Percentiles rank a stretch among this genome's conserved stretches.
These are phyloP conservation scores for Cynopterus sphinx DNA, from an alignment of 2,797 vertebrate genomes.

Conservation along the genomic window DNA sequence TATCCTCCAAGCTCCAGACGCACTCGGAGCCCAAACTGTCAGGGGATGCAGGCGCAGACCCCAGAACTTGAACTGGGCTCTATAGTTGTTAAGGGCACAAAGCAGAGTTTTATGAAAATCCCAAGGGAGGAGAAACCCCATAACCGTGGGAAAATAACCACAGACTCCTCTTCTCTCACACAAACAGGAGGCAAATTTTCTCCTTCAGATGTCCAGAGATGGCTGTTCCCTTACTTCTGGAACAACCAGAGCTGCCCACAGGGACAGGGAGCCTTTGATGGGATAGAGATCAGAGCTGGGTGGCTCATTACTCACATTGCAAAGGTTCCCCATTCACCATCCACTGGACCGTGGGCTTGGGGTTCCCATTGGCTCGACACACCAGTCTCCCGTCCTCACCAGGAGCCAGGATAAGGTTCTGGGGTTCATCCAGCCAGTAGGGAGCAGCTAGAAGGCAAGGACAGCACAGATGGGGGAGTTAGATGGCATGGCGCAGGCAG, in stretches of 20 bases:
- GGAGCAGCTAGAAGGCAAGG: slow-evolving; percentile 91
- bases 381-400: slow-evolving; percentile 94
- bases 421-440: slow-evolving; percentile 96
- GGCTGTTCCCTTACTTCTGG: background rate
- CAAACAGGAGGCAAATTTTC: background rate
- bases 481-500: background rate
- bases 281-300: rapidly evolving
- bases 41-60: background rate
- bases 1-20: background rate
- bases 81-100: background rate
- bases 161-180: background rate
- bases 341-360: slow-evolving; percentile 96
- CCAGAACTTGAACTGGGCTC: background rate
- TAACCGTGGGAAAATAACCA: background rate
- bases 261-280: background rate
- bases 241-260: background rate
- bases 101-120: background rate
- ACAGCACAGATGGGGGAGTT: background rate
- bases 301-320: slow-evolving; percentile 85
- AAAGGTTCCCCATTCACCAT: slow-evolving; percentile 93
- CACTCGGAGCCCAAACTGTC: background rate
- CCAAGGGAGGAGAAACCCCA: background rate
- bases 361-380: slow-evolving; percentile 96
- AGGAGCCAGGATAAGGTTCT: slow-evolving; percentile 94
- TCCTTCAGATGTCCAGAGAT: background rate